Conservation (phyloP, 1,140 invertebrate genomes). For the Ostrea edulis region DNA sequence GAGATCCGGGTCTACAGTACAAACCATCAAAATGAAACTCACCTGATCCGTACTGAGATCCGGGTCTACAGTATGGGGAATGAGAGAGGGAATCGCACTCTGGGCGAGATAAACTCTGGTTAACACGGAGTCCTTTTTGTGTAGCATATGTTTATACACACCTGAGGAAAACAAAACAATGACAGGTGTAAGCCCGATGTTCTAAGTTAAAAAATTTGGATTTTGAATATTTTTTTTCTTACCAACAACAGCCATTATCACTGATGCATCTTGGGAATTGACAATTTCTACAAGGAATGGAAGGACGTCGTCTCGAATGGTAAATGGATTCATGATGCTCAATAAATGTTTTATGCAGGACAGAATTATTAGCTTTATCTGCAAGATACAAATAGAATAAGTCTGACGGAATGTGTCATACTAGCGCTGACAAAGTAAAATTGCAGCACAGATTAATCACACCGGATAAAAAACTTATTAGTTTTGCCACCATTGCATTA, state of each 20-base stretch:
- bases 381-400: neutral
- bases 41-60: constrained; percentile 92
- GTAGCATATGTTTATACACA: constrained; percentile 94
- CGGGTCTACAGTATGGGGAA: constrained; percentile 95
- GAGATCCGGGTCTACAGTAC: too few species aligned
- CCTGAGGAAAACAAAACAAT: constrained; percentile 83
- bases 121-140: constrained; percentile 94
- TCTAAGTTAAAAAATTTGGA: too few species aligned
- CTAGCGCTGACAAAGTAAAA: too few species aligned
- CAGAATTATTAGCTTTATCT: constrained; percentile 52
- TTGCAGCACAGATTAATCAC: too few species aligned
- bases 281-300: constrained; percentile 93
- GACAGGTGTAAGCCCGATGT: neutral
- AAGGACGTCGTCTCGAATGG: constrained; percentile 94
- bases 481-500: too few species aligned
- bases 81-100: constrained; percentile 93
- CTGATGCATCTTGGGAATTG: constrained; percentile 85
- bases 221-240: constrained; percentile 58
- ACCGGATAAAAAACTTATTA: too few species aligned
- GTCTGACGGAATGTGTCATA: too few species aligned
- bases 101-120: constrained; percentile 95
- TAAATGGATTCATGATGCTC: constrained; percentile 89
- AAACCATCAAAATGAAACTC: constrained; percentile 13
- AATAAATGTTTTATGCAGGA: constrained; percentile 77
- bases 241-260: constrained; percentile 81